Base-by-base conservation (phyloP, 2,797 vertebrate species). In the Leptoclinus maculatus region DNA sequence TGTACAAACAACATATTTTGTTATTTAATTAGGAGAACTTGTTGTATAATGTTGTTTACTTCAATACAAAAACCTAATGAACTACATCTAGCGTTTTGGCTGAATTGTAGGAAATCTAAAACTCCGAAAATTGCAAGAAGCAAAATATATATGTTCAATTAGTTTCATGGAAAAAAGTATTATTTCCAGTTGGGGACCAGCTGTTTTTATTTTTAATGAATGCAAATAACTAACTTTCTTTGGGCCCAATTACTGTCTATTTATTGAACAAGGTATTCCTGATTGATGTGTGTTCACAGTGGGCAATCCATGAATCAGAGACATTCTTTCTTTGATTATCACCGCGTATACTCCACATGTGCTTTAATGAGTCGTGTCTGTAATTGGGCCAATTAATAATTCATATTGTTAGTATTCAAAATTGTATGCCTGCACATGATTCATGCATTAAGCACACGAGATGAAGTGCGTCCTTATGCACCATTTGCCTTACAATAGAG, bases 221-320 rank as follows among this genome's bases (percentile, higher is more conserved):
- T 87, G 71, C 62, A 88, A 88, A 92, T 87, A 87, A 70, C 32
- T 47, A 56, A 74, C 79, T 88, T 91, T 94, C 92, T 89, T 76
- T 89, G 89, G 91, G 86, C 91, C 93, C 86, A 93, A 93, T 94
- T 94, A 91, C 67, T 36, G 64, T 80, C 69, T 87, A 79, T 91
- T 93, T 92, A 91, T 86, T 83, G 83, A 89, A 89, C 83, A 84
- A 89, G 70, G 51, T 66, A 12, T 72, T 78, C 4, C 76, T 78
- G 87, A 92, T 72, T 87, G 87, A 91, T 90, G 81, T 85, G 64
- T 62, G 69, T 72, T 90, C 72, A 78, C 86, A 81, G 89, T 78
- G 78, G 87, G 87, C 13, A 41, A 85, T 85, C 57, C 69, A 86
- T 87, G 79, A 88, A 88, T 93, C 89, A 92, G 72, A 82, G 63